phyloP scores from a whole-genome alignment of 2,888 invertebrate genomes.

The Drosophila barbarae region DNA sequence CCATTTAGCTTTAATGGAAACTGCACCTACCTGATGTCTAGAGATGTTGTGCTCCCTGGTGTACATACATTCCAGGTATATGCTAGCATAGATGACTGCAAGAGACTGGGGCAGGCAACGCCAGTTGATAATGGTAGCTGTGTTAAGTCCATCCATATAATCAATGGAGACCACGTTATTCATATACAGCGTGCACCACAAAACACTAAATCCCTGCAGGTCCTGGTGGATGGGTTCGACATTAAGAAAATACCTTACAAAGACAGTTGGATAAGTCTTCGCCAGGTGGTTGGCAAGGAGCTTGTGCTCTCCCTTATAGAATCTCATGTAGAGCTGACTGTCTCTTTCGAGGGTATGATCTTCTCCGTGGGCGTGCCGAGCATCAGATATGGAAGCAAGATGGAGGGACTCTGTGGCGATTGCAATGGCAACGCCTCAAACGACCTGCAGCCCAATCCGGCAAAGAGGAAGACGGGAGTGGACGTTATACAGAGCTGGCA shows the following conservation, averaged over 20 bases:
- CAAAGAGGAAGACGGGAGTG: constrained; percentile 64
- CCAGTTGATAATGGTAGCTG: constrained; percentile 81
- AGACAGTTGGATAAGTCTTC: constrained; percentile 83
- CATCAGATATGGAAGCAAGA: constrained; percentile 84
- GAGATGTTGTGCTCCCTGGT: constrained; percentile 82
- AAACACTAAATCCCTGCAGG: constrained; percentile 73
- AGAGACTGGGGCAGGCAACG: constrained; percentile 77
- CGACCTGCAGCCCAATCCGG: constrained; percentile 82
- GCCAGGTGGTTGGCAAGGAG: constrained; percentile 82
- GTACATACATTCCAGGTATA: constrained; percentile 81
- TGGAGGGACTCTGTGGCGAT: constrained; percentile 91
- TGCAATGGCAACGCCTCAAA: constrained; percentile 83
- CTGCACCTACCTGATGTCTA: constrained; percentile 90
- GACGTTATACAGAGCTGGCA: constrained; percentile 82
- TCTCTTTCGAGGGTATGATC: constrained; percentile 80
- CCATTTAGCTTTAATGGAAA: constrained; percentile 90
- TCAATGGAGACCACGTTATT: constrained; percentile 84
- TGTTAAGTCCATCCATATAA: constrained; percentile 84
- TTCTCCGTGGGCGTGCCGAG: constrained; percentile 86
- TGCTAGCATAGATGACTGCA: constrained; percentile 86
- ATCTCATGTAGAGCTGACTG: constrained; percentile 86
- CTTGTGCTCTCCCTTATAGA: constrained; percentile 83
- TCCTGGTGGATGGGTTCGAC: constrained; percentile 77
- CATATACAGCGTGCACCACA: constrained; percentile 80
- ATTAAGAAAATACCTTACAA: constrained; percentile 80